Evolutionary conservation across 1,140 invertebrate species (phyloP), one percentile per base, ranked within the genome.

Genomic region (Pachypsylla venusta): DNA sequence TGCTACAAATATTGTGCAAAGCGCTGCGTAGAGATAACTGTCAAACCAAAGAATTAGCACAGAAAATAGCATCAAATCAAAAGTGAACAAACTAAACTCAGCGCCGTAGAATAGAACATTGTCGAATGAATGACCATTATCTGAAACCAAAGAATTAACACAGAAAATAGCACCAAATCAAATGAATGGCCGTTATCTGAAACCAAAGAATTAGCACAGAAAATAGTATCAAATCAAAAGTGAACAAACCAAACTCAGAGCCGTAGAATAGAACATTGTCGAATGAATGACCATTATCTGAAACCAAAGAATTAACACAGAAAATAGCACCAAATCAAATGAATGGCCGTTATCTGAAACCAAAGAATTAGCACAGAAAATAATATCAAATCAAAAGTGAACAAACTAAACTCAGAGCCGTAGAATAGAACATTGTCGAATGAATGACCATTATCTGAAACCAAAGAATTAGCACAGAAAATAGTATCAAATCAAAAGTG

Each of bases 41-140:
- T 77, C 68, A 2, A 71, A 76, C 57, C 82, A 69, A 19, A 80
- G 68, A 67, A n/a, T n/a, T n/a, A n/a, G n/a, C n/a, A n/a, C n/a
- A n/a, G 68, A 89, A 67, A 90, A 88, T 10, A 84, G 65, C 22
- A 83, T 74, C 3, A 86, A 68, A 67, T 91, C 86, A 72, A 89
- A 88, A 20, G 82, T 75, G 26, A 81, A 71, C 12, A 89, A 68
- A 4, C 78, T 77, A 70, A 78, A 77, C 72, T 90, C 88, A 65
- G 88, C 81, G 19, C 89, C 84, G 72, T 83, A 79, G 65, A 89
- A 81, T 59, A 87, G 70, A 12, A 81, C 76, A 39, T 73, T 68
- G 67, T 81, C 79, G 71, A 88, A 89, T 0, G 80, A 79, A 69
- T 81, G 76, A 20, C 80, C 79, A 68, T 80, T 77, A 71, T 86